Evolutionary conservation across 1,140 invertebrate genomes (phyloP), one percentile per base, ranked within the genome.

Genomic region (Caenorhabditis inopinata): DNA sequence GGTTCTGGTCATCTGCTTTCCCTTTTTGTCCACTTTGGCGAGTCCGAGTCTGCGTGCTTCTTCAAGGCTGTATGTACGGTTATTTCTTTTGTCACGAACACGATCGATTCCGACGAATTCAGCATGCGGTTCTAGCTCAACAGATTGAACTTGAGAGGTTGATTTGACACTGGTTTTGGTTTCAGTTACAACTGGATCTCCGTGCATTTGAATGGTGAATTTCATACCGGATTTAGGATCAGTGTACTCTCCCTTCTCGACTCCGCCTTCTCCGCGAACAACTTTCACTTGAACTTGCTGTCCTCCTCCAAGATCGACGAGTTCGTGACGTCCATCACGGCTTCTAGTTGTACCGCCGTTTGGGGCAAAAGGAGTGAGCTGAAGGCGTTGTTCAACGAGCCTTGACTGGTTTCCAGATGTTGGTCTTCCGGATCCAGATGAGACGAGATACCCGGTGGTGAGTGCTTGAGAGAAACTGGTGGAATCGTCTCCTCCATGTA

Each of bases 391-490:
- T 74, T 87, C 86, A n/a, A 87, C 83, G 47, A 87, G 73, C 16
- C 85, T 25, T 23, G 74, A 80, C 14, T 58, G 29, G 4, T 48
- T 48, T 68, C 58, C 58, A 0, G 45, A 38, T 38, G 78, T 48
- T 47, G 74, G 74, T 23, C 68, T 27, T 12, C 23, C 91, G 77
- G 92, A 91, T 85, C 91, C 14, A 93, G 88, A 14, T 93, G 85
- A 85, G 92, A 94, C 91, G 46, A 92, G 90, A 23, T 92, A 89
- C 29, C 92, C 91, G 84, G 93, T 92, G 86, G 93, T 93, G 84
- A 94, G 94, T 45, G 91, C 91, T 73, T 94, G 92, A 85, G 92
- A 92, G 48, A 92, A 89, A 3, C 92, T 91, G 83, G 92, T 92
- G 48, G 92, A 89, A 86, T 92, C 92, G 81, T 90, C 92, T 78